A percentile compares a stretch with the other conserved stretches of the same genome.
Evolutionary conservation across 1,140 invertebrate species (phyloP).

Genomic region (Drosophila equinoxialis): DNA sequence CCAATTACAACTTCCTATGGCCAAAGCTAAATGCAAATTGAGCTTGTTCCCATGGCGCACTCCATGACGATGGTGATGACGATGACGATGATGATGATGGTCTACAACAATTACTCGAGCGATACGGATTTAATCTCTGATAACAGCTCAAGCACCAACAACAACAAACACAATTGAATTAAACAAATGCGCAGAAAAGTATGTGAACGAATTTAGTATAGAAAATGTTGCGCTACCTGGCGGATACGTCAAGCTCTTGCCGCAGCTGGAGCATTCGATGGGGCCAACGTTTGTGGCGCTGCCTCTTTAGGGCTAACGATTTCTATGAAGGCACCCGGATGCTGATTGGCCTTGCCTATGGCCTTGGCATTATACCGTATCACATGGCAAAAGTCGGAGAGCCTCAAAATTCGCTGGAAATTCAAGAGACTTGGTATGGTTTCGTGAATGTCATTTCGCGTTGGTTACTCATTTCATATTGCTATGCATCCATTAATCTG

Average conservation of each 20-base stretch:
- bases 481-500: constrained; percentile 38
- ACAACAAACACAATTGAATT: constrained; percentile 32
- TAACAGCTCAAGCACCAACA: constrained; percentile 28
- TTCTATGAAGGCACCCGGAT: constrained; percentile 49
- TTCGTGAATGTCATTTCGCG: constrained; percentile 57
- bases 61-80: not conserved
- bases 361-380: constrained; percentile 54
- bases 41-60: constrained; percentile 5
- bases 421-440: constrained; percentile 54
- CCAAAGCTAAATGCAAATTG: constrained; percentile 21
- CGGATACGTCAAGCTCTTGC: not conserved
- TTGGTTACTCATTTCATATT: constrained; percentile 58
- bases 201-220: constrained; percentile 12
- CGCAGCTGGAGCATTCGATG: not conserved
- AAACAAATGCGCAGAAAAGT: constrained; percentile 25
- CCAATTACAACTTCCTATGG: constrained; percentile 17
- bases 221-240: constrained; percentile 29
- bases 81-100: not conserved
- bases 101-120: constrained; percentile 11
- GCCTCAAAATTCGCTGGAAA: not conserved
- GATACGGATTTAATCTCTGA: constrained; percentile 38
- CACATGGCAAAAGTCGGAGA: constrained; percentile 20
- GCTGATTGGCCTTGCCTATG: constrained; percentile 39
- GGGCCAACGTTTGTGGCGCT: constrained; percentile 8
- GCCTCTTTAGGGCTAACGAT: constrained; percentile 39